A percentile compares a stretch with the other conserved stretches of the same genome.
These are phyloP conservation scores for Dicrurus megarhynchus DNA, from an alignment of 2,113 vertebrate species.

Conservation along the genomic window DNA sequence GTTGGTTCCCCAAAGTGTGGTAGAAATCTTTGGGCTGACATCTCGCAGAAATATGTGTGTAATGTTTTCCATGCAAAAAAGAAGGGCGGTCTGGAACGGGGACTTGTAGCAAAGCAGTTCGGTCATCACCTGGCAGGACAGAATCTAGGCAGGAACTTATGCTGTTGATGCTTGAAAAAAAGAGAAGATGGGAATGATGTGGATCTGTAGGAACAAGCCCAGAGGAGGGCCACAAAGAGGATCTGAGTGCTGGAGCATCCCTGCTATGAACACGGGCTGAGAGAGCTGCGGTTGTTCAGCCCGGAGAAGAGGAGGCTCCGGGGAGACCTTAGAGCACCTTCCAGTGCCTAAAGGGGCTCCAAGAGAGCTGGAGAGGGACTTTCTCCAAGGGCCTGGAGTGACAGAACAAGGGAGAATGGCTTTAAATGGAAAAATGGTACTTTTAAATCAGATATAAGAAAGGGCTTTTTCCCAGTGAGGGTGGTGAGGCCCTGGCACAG, in stretches of 20 bases:
- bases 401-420: not conserved
- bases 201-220: not conserved
- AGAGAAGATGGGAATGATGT: not conserved
- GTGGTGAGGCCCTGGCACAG: accelerated
- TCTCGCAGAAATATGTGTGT: not conserved
- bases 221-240: not conserved
- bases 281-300: not conserved
- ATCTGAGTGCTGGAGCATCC: not conserved
- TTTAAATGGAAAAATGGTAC: not conserved
- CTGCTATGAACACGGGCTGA: not conserved
- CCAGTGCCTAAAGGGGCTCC: not conserved
- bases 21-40: not conserved
- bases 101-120: not conserved
- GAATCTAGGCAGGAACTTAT: not conserved
- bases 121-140: not conserved
- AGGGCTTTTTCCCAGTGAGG: not conserved
- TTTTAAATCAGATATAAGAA: not conserved
- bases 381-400: too few species aligned
- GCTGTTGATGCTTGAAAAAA: not conserved
- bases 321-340: not conserved
- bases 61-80: not conserved
- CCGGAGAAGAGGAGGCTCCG: not conserved
- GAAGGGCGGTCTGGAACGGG: not conserved
- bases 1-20: not conserved
- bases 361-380: not conserved